These are phyloP conservation scores for Cyprinus carpio DNA, from an alignment of 2,113 vertebrate species.

Conservation along the genomic window DNA sequence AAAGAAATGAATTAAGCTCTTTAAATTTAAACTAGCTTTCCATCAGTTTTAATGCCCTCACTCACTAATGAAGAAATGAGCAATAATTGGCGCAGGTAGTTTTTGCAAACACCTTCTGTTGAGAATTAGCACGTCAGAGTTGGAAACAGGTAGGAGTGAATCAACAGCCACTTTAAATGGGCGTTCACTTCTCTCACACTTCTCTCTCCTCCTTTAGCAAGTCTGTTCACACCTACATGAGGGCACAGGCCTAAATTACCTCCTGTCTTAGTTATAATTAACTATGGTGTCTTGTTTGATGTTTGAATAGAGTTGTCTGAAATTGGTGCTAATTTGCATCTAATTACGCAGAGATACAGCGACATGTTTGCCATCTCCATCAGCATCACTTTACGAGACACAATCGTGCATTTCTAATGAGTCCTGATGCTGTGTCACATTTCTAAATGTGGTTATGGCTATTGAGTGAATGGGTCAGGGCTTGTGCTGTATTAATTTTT, in stretches of 20 bases:
- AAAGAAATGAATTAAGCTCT: slow-evolving; percentile 15
- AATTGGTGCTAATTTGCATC: slow-evolving; percentile 8
- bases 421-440: background rate
- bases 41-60: slow-evolving; percentile 23
- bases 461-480: background rate
- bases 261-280: slow-evolving; percentile 24
- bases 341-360: slow-evolving; percentile 4
- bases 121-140: slow-evolving; percentile 33
- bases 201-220: slow-evolving; percentile 10
- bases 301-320: slow-evolving; percentile 33
- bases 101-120: slow-evolving; percentile 24
- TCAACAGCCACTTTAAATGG: slow-evolving; percentile 10
- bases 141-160: slow-evolving; percentile 11
- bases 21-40: slow-evolving; percentile 10
- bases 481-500: background rate
- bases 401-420: background rate
- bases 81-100: slow-evolving; percentile 18
- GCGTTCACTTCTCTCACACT: background rate
- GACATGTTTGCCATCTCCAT: slow-evolving; percentile 29
- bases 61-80: slow-evolving; percentile 24
- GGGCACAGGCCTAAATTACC: slow-evolving; percentile 18
- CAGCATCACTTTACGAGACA: slow-evolving; percentile 21
- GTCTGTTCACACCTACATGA: slow-evolving; percentile 31
- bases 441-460: background rate
- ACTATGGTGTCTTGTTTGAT: slow-evolving; percentile 22